These are phyloP conservation scores for Baryphthengus martii DNA, from an alignment of 2,113 vertebrate genomes.

Conservation along the genomic window DNA sequence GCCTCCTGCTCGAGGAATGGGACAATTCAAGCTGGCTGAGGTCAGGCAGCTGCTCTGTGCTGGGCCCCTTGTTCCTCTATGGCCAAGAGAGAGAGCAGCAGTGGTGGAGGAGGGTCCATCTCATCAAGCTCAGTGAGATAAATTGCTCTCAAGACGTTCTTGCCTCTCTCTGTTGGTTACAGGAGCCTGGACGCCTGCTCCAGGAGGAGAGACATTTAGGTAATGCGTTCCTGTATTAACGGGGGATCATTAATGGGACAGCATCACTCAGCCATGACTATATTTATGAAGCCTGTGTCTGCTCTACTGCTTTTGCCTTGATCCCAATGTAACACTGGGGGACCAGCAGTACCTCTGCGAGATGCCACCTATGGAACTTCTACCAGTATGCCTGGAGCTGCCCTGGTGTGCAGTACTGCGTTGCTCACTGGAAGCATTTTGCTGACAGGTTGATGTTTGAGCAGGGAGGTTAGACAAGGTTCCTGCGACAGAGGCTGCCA, in stretches of 20 bases:
- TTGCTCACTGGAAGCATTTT: not conserved
- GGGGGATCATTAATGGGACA: not conserved
- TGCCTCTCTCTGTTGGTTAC: not conserved
- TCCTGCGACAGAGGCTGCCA: not conserved
- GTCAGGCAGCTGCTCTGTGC: not conserved
- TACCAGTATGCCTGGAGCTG: not conserved
- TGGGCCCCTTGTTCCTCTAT: not conserved
- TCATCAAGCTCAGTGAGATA: not conserved
- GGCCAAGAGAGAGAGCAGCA: not conserved
- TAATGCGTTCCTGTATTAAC: not conserved
- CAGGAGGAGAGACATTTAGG: not conserved
- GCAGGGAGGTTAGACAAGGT: not conserved
- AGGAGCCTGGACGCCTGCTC: not conserved
- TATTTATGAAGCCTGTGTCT: not conserved
- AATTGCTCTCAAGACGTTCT: not conserved
- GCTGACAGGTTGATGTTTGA: fast-evolving
- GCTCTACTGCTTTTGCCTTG: not conserved
- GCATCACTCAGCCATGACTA: not conserved
- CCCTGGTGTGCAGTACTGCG: not conserved
- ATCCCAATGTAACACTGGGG: not conserved
- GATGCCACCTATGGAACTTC: not conserved
- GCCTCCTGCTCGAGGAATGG: not conserved
- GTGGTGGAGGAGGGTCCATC: not conserved
- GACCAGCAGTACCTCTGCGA: not conserved
- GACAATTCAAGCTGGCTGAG: not conserved